Base-by-base conservation (phyloP, 2,888 invertebrate genomes). In the Paralinhomoeus sp. region DNA sequence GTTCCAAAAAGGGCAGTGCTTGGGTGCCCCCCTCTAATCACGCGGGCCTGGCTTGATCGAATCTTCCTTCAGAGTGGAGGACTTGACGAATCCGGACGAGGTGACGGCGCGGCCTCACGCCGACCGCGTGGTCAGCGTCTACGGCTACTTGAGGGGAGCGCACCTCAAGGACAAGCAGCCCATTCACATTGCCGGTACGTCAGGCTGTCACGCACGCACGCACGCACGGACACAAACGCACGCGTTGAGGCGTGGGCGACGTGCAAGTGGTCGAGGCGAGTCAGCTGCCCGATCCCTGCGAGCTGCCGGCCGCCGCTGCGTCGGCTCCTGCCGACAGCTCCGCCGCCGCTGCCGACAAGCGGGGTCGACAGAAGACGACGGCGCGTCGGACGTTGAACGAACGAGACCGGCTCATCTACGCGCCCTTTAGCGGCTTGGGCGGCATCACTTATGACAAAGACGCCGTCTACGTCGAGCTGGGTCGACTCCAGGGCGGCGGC, bases 401-500 rank as follows among this genome's bases (percentile, higher is more conserved):
- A 49, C 80, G 83, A 62, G 97, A 97, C 60, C 75, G 82, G 51
- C 69, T 83, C 43, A 76, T 99, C 41, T 99, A 97, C 67, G 97
- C 99, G 0, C 97, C 97, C 1, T 89, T 99, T 71, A 84, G 91
- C 22, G 97, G 97, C 1, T 84, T 97, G 1, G 93, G 97, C 38
- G 97, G 97, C 13, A 83, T 99, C 57, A 84, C 97, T 15, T 97
- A 93, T 63, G 99, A 99, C 62, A 91, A 93, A 66, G 97, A 99
- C 71, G 97, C 93, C 1, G 84, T 97, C 3, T 99, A 99, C 62
- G 85, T 99, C 52, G 93, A 99, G 63, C 67, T 89, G 5, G 80
- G n/a, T n/a, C n/a, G n/a, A n/a, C n/a, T n/a, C n/a, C n/a, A n/a
- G n/a, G n/a, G n/a, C n/a, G n/a, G n/a, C n/a, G n/a, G n/a, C n/a